Evolutionary conservation across 2,797 vertebrate species (phyloP).

Genomic region (Myiothlypis coronata): DNA sequence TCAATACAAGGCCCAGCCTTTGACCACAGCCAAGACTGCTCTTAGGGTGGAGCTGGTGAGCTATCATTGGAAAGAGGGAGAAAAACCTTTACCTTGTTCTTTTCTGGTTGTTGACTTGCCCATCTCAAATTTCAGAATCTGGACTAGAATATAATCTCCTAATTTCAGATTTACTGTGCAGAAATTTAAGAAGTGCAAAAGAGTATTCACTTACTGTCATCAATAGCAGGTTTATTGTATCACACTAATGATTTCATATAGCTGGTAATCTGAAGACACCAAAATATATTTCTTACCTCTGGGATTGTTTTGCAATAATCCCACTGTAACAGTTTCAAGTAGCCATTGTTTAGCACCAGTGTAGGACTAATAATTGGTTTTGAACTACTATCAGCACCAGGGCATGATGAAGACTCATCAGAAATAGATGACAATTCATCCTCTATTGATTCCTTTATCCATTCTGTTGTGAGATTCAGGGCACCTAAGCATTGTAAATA

Average conservation of each 20-base stretch:
- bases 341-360: conserved; percentile 84
- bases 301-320: conserved; percentile 83
- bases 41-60: conserved; percentile 25
- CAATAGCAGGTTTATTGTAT: not conserved
- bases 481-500: conserved; percentile 75
- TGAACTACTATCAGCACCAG: conserved; percentile 67
- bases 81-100: not conserved
- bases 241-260: not conserved
- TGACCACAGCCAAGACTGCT: not conserved
- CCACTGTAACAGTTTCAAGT: conserved; percentile 85
- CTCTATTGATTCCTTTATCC: conserved; percentile 86
- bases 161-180: not conserved
- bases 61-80: not conserved
- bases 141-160: not conserved
- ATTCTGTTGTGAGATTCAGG: conserved; percentile 86
- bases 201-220: not conserved
- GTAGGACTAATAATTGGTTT: conserved; percentile 80
- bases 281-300: conserved; percentile 77
- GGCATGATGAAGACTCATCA: conserved; percentile 55
- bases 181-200: not conserved
- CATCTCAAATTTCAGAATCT: not conserved
- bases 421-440: conserved; percentile 75
- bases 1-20: not conserved
- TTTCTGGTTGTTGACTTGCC: not conserved
- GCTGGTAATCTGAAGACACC: not conserved